A percentile compares a stretch with the other conserved stretches of the same genome.
Conservation (phyloP, 2,888 invertebrate species). For the Romanomermis culicivorax region DNA sequence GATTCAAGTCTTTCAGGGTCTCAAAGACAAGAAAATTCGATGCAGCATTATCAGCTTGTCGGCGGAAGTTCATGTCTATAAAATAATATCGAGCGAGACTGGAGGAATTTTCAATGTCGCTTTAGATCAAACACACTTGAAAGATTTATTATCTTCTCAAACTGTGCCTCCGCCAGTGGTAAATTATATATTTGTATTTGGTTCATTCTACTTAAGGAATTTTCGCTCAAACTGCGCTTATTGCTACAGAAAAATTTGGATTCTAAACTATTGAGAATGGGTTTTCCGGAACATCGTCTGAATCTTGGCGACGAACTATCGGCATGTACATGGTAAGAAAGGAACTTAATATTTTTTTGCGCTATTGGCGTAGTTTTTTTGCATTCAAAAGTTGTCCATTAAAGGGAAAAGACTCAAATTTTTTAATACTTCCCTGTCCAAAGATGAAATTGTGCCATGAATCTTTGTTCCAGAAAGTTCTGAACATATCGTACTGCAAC, state of each 20-base stretch:
- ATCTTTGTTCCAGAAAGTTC: too few species aligned
- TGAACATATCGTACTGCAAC: too few species aligned
- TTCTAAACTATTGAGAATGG: conserved; percentile 20
- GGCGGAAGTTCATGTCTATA: conserved; percentile 79
- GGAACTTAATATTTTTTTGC: too few species aligned
- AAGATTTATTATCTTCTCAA: conserved; percentile 34
- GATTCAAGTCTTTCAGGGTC: too few species aligned
- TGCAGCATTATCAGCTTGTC: conserved; percentile 85
- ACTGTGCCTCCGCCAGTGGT: conserved; percentile 34
- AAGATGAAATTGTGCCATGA: too few species aligned
- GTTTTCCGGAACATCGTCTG: conserved; percentile 20
- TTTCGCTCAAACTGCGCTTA: too few species aligned
- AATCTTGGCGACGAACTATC: conserved; percentile 14
- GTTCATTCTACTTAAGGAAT: too few species aligned
- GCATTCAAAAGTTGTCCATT: too few species aligned
- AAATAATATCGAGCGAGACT: conserved; percentile 60
- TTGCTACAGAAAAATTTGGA: conserved; percentile 11
- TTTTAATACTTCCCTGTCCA: too few species aligned
- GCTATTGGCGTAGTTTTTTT: too few species aligned
- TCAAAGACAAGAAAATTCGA: conserved; percentile 57
- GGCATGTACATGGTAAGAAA: conserved; percentile 22
- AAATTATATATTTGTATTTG: conserved; percentile 13
- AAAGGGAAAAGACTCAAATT: too few species aligned
- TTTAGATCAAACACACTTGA: conserved; percentile 55
- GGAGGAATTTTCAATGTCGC: conserved; percentile 65